Percentiles rank a stretch among this genome's conserved stretches.
Evolutionary conservation across 2,113 vertebrate species (phyloP).

Genomic region (Synodontis membranacea): DNA sequence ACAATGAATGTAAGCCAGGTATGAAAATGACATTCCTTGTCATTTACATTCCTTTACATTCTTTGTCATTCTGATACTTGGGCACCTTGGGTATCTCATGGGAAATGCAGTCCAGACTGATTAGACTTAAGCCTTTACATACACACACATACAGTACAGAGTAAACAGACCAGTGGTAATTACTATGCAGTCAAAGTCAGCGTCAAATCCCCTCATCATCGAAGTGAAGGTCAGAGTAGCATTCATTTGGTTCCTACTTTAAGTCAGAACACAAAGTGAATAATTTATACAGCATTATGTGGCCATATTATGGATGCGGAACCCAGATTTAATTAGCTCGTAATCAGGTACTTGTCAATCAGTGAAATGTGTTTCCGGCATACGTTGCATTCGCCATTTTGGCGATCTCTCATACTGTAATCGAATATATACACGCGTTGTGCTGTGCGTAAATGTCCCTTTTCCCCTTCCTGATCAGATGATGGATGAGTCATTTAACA

Average conservation of each 20-base stretch:
- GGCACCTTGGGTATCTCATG: neutral
- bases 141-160: neutral
- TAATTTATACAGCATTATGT: neutral
- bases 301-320: neutral
- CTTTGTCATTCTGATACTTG: neutral
- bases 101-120: neutral
- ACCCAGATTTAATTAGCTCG: neutral
- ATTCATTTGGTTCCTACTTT: neutral
- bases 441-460: neutral
- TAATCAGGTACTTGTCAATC: neutral
- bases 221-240: neutral
- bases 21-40: neutral
- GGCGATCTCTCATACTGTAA: neutral
- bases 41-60: too few relatives aligned
- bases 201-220: neutral
- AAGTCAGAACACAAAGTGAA: neutral
- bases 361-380: neutral
- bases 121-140: neutral
- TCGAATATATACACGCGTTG: neutral
- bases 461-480: neutral
- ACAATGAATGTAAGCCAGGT: neutral
- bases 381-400: neutral
- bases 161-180: neutral
- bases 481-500: slow-evolving; percentile 30
- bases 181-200: neutral